Base-by-base conservation (phyloP, 2,797 vertebrate genomes). In the Pseudomugil tenellus region DNA sequence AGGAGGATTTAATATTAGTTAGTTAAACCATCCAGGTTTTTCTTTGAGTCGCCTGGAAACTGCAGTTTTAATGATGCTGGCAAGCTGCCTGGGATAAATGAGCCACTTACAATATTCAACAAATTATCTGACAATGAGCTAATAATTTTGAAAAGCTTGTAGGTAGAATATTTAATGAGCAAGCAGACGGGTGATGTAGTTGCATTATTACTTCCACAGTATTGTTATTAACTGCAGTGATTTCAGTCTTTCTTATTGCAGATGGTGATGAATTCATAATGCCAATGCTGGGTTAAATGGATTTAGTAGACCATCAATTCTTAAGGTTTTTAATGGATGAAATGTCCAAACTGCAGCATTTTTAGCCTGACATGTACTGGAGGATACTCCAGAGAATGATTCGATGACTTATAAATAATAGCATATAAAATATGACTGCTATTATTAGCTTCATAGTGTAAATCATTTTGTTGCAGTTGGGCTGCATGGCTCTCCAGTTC, bases 31-130 rank as follows among this genome's bases (percentile, higher is more conserved):
- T 71, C 46, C 46, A 31, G 4, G 34, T 58, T 54, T 55, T 26
- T 49, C 2, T 58, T 29, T 35, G 19, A 59, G 5, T 1, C 19
- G 17, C 28, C 54, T 51, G 63, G 49, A 26, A 59, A 63, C 34
- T 59, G 25, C 21, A 49, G 31, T 39, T 71, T 72, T 68, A 63
- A 53, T 64, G 52, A 60, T 41, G 23, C 63, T 57, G 55, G 16
- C 64, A 52, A 57, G 26, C 54, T 60, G 37, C 55, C 49, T 61
- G 26, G 31, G 55, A 79, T 12, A 32, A 60, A 37, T 46, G 29
- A 67, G 41, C 41, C 56, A 63, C 58, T 75, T 61, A 64, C 12
- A 58, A 62, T 61, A 37, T 56, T 55, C 51, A 60, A 46, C 34
- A 72, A 64, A 52, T 61, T 34, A 26, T 60, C 23, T 67, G 58